These are phyloP conservation scores for Salminus brasiliensis DNA, from an alignment of 2,113 vertebrate genomes.

Conservation along the genomic window DNA sequence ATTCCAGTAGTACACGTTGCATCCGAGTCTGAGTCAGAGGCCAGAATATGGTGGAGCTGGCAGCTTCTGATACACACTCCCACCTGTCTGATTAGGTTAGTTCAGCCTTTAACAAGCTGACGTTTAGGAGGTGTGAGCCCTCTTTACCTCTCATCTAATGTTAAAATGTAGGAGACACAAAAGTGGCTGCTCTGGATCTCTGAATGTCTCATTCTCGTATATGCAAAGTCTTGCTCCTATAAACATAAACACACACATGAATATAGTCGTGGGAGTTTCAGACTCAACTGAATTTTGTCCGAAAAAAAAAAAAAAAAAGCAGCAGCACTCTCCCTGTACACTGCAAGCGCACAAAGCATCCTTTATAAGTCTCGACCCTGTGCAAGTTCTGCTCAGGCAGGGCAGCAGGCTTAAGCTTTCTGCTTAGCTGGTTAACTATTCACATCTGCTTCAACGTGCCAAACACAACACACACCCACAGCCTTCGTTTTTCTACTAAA, in stretches of 20 bases:
- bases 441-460: background rate
- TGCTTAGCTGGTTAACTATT: background rate
- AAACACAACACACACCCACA: background rate
- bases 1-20: conserved; percentile 30
- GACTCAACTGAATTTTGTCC: background rate
- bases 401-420: background rate
- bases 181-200: background rate
- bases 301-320: too few relatives aligned
- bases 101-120: conserved; percentile 9
- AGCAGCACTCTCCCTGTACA: conserved; percentile 18
- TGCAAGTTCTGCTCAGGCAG: background rate
- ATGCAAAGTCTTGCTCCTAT: conserved; percentile 40
- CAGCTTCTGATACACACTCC: background rate
- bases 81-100: background rate
- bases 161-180: background rate
- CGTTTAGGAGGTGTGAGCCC: background rate
- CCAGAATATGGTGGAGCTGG: conserved; percentile 1
- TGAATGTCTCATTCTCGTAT: background rate
- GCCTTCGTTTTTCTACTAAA: background rate
- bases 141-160: background rate
- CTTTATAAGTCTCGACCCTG: conserved; percentile 27
- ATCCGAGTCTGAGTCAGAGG: background rate
- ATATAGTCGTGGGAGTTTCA: conserved; percentile 12
- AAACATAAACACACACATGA: conserved; percentile 1
- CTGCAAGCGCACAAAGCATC: conserved; percentile 43